A percentile compares a stretch with the other conserved stretches of the same genome.
Conservation (phyloP, 2,888 invertebrate genomes). For the Strigamia maritima region DNA sequence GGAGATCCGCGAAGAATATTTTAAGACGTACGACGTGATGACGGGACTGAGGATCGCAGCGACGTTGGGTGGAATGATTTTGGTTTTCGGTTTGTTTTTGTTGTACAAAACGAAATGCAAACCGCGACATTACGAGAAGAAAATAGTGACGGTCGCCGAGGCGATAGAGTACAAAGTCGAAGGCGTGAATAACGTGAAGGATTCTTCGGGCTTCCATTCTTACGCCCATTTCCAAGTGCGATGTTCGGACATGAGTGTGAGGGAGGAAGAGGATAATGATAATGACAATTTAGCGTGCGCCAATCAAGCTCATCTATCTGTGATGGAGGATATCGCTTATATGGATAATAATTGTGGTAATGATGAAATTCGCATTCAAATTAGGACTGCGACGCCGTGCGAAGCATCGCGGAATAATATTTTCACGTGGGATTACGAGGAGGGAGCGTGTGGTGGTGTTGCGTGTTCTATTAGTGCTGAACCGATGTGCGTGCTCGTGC, state of each 20-base stretch:
- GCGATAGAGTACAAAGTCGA: not conserved
- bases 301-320: constrained; percentile 23
- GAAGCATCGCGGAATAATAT: not conserved
- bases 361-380: not conserved
- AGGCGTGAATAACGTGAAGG: not conserved
- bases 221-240: constrained; percentile 34
- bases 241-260: not conserved
- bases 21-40: constrained; percentile 89
- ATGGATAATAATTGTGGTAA: not conserved
- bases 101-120: constrained; percentile 79
- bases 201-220: not conserved
- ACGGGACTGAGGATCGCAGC: constrained; percentile 88
- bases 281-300: too few species aligned
- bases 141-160: not conserved
- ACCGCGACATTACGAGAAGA: not conserved
- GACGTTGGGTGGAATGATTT: constrained; percentile 85
- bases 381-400: constrained; percentile 1
- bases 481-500: not conserved
- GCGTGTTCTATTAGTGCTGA: not conserved
- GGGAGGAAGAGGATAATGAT: not conserved
- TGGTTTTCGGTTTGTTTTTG: constrained; percentile 84
- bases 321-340: not conserved
- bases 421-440: not conserved
- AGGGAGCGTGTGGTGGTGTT: not conserved
- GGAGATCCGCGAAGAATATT: constrained; percentile 57